Evolutionary conservation across 2,888 invertebrate species (phyloP), one percentile per base, ranked within the genome.

Genomic region (Diplazon laetatorius): DNA sequence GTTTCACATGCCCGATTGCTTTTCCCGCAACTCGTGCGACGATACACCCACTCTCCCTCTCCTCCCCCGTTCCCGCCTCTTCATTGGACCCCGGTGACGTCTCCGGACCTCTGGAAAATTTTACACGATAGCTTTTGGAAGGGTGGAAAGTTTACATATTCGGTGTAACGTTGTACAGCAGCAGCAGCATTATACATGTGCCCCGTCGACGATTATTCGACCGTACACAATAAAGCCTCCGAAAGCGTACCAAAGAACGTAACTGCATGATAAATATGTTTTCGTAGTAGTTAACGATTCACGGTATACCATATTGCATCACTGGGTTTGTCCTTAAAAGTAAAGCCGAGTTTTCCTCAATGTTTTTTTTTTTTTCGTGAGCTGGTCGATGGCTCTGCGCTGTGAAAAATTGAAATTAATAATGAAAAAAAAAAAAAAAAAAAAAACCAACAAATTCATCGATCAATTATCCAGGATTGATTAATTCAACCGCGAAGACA

Each of bases 121-220:
- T 35, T 71, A 10, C 30, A 50, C 12, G 42, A 68, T 52, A 44
- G 59, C n/a, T 30, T 46, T 57, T 18, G 59, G 14, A 60, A 68
- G 78, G 78, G 76, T 78, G 78, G 68, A 76, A 75, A 72, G n/a
- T 71, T 68, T 78, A 52, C 60, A 75, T 52, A 71, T 63, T 14
- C 44, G 48, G 57, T 71, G 71, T 69, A 69, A 80, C 66, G 75
- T 75, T 75, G 59, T 59, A 75, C 74, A 71, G 63, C 73, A 74
- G 73, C 74, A 71, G 63, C 73, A 74, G 73, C 69, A 70, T 70
- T 69, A 50, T 44, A 37, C 35, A 52, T 20, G 1, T 37, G 42
- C 52, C 25, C 52, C 2, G 25, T 18, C 50, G 16, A 14, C 50
- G 30, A 35, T 76, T 30, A 57, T 18, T 63, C 63, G 30, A 30